Percentiles rank a stretch among this genome's conserved stretches.
Evolutionary conservation across 2,113 vertebrate species (phyloP).

Genomic region (Catharus fuscescens): DNA sequence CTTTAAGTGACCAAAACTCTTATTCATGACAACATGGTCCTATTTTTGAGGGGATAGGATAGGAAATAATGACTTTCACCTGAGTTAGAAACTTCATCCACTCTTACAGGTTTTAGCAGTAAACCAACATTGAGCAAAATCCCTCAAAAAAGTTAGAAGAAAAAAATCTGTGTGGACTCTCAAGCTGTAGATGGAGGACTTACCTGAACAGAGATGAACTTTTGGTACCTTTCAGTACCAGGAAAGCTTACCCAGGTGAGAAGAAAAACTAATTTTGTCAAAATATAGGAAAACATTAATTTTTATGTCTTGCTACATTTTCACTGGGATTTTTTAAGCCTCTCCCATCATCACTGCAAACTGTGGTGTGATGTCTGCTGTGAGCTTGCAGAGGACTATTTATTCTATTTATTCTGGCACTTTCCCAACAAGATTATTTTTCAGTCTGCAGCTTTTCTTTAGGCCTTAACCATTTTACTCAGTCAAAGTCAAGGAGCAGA

Average conservation of each 20-base stretch:
- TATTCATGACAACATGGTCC: neutral
- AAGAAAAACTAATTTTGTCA: conserved; percentile 12
- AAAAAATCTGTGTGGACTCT: neutral
- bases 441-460: neutral
- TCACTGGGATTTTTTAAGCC: neutral
- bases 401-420: conserved; percentile 32
- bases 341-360: neutral
- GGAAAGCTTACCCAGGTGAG: neutral
- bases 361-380: neutral
- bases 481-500: conserved; percentile 7
- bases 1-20: neutral
- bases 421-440: neutral
- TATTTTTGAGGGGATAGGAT: neutral
- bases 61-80: neutral
- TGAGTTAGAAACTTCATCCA: neutral
- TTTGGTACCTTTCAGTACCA: neutral
- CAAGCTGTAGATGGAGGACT: neutral
- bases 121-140: neutral
- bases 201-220: neutral
- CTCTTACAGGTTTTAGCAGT: neutral
- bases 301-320: neutral
- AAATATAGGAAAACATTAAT: conserved; percentile 13
- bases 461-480: neutral
- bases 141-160: neutral
- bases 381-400: neutral